A percentile compares a stretch with the other conserved stretches of the same genome.
These are phyloP conservation scores for Chondrilla cf. caribensis DNA, from an alignment of 37 sponge, comb jelly and placozoan species.

Conservation along the genomic window DNA sequence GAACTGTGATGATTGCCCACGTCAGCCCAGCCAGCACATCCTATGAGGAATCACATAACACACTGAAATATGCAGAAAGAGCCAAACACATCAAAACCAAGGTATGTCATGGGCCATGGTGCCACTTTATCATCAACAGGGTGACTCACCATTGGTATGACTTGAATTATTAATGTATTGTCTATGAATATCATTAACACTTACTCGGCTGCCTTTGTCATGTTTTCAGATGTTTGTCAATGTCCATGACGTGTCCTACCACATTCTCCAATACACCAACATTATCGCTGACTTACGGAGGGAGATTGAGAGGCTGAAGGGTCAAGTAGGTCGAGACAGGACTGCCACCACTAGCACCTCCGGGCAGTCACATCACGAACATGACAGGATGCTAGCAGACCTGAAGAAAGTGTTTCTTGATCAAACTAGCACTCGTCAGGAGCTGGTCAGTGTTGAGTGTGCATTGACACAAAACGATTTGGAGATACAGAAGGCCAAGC, in stretches of 20 bases:
- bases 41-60: slow-evolving; percentile 84
- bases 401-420: slow-evolving; percentile 41
- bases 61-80: slow-evolving; percentile 79
- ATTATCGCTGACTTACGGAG: slow-evolving; percentile 59
- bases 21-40: slow-evolving; percentile 67
- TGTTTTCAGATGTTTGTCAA: slow-evolving; percentile 52
- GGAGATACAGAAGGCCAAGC: slow-evolving; percentile 41
- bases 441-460: slow-evolving; percentile 34
- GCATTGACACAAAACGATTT: slow-evolving; percentile 41
- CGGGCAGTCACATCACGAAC: not conserved
- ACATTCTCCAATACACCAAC: slow-evolving; percentile 67
- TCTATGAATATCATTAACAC: no score
- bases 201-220: no score
- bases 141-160: no score
- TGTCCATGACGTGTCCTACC: slow-evolving; percentile 58
- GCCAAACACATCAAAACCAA: slow-evolving; percentile 79
- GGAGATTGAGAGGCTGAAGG: slow-evolving; percentile 54
- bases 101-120: slow-evolving; percentile 26
- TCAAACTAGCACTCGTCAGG: slow-evolving; percentile 43
- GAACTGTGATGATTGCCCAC: slow-evolving; percentile 88
- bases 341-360: not conserved
- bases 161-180: no score
- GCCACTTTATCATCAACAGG: no score
- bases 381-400: slow-evolving; percentile 4
- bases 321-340: not conserved